phyloP scores from a whole-genome alignment of 2,797 vertebrate species.

The Coregonus sp. region DNA sequence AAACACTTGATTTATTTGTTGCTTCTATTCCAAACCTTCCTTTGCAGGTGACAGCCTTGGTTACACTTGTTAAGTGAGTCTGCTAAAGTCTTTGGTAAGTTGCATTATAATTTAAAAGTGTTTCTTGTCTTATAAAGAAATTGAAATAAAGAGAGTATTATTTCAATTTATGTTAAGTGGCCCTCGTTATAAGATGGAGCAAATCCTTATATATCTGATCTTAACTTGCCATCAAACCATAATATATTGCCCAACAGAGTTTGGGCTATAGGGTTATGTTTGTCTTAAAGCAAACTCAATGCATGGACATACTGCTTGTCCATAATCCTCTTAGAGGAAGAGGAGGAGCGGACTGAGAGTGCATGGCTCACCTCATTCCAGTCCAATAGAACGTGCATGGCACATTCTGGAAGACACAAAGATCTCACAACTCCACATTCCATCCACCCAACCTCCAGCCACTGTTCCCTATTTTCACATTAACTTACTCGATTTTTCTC shows the following conservation, averaged over 20 bases:
- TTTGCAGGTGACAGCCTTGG: slow-evolving; percentile 9
- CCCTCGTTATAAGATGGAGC: neutral
- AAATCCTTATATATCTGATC: neutral
- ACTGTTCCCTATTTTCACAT: neutral
- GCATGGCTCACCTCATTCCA: slow-evolving; percentile 19
- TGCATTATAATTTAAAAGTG: neutral
- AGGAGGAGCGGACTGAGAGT: slow-evolving; percentile 22
- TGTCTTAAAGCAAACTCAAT: neutral
- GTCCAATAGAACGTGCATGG: slow-evolving; percentile 25
- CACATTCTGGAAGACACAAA: slow-evolving; percentile 15
- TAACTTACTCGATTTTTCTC: neutral
- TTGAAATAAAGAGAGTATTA: slow-evolving; percentile 3
- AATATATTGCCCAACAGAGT: neutral
- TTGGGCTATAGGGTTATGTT: neutral
- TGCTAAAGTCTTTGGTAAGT: neutral
- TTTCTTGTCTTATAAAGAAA: neutral
- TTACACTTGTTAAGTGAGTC: neutral
- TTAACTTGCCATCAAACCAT: neutral
- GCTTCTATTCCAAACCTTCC: slow-evolving; percentile 20
- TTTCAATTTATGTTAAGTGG: neutral
- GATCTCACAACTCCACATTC: slow-evolving; percentile 11
- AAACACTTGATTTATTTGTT: slow-evolving; percentile 21
- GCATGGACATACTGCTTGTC: neutral
- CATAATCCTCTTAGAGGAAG: slow-evolving; percentile 3
- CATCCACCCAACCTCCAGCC: neutral